Evolutionary conservation across 2,113 vertebrate genomes (phyloP).

Genomic region (Hippocampus barbouri): DNA sequence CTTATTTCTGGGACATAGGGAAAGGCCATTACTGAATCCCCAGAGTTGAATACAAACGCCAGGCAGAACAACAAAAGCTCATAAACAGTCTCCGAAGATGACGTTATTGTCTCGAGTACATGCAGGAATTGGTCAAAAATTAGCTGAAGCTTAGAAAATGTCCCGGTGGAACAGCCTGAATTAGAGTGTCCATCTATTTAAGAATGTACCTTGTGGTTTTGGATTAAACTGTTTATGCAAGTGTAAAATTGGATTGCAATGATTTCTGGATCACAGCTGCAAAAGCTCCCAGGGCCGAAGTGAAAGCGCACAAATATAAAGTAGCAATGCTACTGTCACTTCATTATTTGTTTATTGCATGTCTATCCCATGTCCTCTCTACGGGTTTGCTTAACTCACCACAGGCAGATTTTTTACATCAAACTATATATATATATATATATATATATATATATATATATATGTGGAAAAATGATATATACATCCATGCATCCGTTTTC

Average conservation of each 20-base stretch:
- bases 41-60: slow-evolving; percentile 52
- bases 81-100: slow-evolving; percentile 34
- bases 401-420: background rate
- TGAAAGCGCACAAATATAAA: background rate
- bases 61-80: slow-evolving; percentile 33
- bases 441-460: too few species aligned
- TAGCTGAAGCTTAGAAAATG: slow-evolving; percentile 22
- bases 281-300: background rate
- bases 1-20: slow-evolving; percentile 44
- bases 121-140: slow-evolving; percentile 30
- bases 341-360: background rate
- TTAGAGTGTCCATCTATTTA: slow-evolving; percentile 6
- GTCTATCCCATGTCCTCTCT: background rate
- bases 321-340: background rate
- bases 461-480: too few species aligned
- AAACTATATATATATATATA: too few species aligned
- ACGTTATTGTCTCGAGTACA: slow-evolving; percentile 38
- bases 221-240: slow-evolving; percentile 21
- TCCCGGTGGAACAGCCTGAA: slow-evolving; percentile 9
- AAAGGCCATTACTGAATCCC: slow-evolving; percentile 50
- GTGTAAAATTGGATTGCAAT: slow-evolving; percentile 9
- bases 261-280: background rate
- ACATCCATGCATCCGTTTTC: too few species aligned
- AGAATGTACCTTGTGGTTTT: slow-evolving; percentile 22
- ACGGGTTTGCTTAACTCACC: background rate